Percentiles rank a stretch among this genome's conserved stretches.
phyloP scores from a whole-genome alignment of 2,797 vertebrate species.

The Sylvia borin region DNA sequence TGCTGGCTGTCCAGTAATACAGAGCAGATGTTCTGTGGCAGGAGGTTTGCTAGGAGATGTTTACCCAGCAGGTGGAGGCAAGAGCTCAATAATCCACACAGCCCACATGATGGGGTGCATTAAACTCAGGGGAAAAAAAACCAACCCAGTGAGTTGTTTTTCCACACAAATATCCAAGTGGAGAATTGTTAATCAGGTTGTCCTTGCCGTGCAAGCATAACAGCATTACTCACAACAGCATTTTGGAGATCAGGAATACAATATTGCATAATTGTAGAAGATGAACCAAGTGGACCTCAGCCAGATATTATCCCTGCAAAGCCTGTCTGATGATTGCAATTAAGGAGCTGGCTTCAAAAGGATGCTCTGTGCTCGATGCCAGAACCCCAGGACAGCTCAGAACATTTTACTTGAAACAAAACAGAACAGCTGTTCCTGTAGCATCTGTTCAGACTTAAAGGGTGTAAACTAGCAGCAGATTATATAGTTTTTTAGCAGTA shows the following conservation, averaged over 20 bases:
- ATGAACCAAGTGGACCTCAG: not conserved
- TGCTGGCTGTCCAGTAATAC: not conserved
- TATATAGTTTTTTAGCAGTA: not conserved
- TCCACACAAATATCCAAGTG: not conserved
- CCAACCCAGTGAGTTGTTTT: not conserved
- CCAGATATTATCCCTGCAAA: not conserved
- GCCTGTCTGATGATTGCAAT: not conserved
- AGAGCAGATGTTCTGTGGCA: not conserved
- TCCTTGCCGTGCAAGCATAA: not conserved
- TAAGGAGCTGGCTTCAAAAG: constrained; percentile 10
- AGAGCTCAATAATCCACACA: constrained; percentile 27
- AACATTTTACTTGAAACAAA: not conserved
- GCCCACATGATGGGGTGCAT: not conserved
- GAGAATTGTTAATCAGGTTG: not conserved
- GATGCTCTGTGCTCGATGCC: not conserved
- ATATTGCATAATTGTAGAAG: not conserved
- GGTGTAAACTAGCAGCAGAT: not conserved
- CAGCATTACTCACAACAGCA: not conserved
- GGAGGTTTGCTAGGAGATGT: not conserved
- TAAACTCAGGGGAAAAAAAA: not conserved
- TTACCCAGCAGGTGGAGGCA: constrained; percentile 68
- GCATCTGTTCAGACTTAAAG: not conserved
- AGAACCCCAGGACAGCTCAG: constrained; percentile 2
- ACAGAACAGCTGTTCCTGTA: not conserved
- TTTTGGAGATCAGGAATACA: constrained; percentile 22